These are phyloP conservation scores for Montipora capricornis DNA, from an alignment of 64 coral and sea anemone genomes.

Conservation along the genomic window DNA sequence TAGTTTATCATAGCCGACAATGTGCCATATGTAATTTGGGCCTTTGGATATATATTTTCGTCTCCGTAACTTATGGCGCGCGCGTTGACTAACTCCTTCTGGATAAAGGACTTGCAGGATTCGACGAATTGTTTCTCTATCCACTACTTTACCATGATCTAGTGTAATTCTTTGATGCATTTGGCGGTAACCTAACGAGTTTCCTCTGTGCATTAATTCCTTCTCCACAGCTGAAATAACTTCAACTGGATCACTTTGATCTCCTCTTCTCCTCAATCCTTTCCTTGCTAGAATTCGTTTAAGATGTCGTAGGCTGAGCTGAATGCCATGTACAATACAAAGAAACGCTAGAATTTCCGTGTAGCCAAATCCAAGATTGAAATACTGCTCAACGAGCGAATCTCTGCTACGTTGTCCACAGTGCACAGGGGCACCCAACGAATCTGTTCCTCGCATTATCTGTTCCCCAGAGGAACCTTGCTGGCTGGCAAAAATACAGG, in stretches of 20 bases:
- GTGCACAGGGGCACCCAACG: too few relatives aligned
- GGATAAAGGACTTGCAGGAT: too few relatives aligned
- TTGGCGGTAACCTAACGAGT: conserved; percentile 52
- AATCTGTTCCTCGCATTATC: too few relatives aligned
- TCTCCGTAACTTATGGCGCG: conserved; percentile 42
- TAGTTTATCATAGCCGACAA: background rate
- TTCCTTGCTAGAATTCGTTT: conserved; percentile 60
- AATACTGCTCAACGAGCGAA: conserved; percentile 29
- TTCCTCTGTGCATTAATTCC: conserved; percentile 35
- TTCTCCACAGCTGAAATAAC: conserved; percentile 70
- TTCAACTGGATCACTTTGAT: conserved; percentile 17
- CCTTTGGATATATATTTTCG: conserved; percentile 28
- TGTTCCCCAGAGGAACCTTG: too few relatives aligned
- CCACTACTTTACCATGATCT: too few relatives aligned
- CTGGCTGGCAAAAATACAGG: too few relatives aligned
- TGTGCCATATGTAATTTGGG: background rate
- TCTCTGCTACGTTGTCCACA: background rate
- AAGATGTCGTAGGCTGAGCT: conserved; percentile 63
- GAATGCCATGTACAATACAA: conserved; percentile 36
- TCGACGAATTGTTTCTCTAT: too few relatives aligned
- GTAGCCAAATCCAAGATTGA: conserved; percentile 26
- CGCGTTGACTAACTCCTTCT: background rate
- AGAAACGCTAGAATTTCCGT: conserved; percentile 18
- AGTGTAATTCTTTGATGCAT: conserved; percentile 62
- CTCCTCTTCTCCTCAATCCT: conserved; percentile 51